phyloP scores from a whole-genome alignment of 2,888 invertebrate species.

The Actias luna region DNA sequence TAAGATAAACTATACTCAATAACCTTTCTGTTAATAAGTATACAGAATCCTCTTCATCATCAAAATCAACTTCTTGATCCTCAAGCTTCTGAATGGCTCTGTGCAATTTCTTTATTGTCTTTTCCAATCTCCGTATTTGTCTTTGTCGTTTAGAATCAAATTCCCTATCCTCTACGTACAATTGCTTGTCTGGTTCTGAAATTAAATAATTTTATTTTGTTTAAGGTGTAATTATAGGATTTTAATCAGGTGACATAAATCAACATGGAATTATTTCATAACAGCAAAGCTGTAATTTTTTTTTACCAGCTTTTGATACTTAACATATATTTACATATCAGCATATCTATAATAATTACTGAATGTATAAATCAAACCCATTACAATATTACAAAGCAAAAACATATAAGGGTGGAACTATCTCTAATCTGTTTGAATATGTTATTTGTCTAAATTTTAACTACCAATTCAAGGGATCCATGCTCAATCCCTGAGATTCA shows the following conservation, averaged over 20 bases:
- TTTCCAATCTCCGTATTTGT: constrained; percentile 81
- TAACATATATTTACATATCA: no score
- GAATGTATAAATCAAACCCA: no score
- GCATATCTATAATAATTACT: no score
- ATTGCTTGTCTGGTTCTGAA: constrained; percentile 43
- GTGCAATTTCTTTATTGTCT: constrained; percentile 83
- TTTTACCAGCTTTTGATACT: no score
- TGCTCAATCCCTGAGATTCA: no score
- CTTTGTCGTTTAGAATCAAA: constrained; percentile 72
- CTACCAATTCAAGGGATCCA: no score
- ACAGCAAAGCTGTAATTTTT: no score
- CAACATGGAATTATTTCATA: background rate
- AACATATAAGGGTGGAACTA: no score
- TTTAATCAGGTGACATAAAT: background rate
- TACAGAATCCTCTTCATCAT: constrained; percentile 87
- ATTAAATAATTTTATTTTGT: constrained; percentile 13
- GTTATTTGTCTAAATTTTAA: no score
- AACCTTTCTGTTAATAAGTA: constrained; percentile 86
- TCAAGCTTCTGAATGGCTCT: constrained; percentile 86
- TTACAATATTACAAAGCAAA: no score
- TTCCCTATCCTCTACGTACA: constrained; percentile 53
- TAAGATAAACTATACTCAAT: background rate
- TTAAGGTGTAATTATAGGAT: background rate
- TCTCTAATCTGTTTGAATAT: no score
- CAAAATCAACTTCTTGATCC: constrained; percentile 86